Evolutionary conservation across 2,113 vertebrate genomes (phyloP), one percentile per base, ranked within the genome.

Genomic region (Saiga tatarica): DNA sequence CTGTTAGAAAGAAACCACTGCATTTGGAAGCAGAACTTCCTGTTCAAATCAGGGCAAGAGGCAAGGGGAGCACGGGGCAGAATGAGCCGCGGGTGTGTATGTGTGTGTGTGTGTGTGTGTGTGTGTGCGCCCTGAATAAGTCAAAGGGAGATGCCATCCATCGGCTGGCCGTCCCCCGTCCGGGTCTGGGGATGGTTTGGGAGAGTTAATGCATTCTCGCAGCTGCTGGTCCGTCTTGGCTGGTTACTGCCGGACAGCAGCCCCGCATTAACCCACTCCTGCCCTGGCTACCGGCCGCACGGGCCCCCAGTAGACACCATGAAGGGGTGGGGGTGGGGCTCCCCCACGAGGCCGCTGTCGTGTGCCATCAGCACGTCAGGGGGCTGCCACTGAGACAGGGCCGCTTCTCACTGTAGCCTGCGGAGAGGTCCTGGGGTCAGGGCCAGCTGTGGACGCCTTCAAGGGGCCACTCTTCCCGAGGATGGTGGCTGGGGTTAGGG

Each of bases 21-120:
- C 3, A 2, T 36, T 52, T 84, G 64, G 59, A 50, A 62, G 71
- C 14, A 17, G 15, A 47, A 26, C 53, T 82, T 89, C 67, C 62
- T 82, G 17, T 50, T 85, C 30, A 57, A 36, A 64, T 13, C 39
- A 25, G 45, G 28, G 30, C 36, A 21, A 83, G 74, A 84, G 78
- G 76, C 28, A 42, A 19, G 83, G 36, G 36, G 36, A 11, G n/a
- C 64, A 23, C 2, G 19, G 89, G 53, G n/a, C 53, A 33, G 39
- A 52, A 64, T 7, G n/a, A 78, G 53, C 23, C 0, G 0, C 1
- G 4, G 36, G 89, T 15, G 19, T 25, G 1, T 59, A 7, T 71
- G 39, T 71, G 33, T 11, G 12, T 52, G 6, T 81, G 57, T 36
- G 9, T 53, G 55, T 10, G 26, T 16, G 53, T 4, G 23, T 25